These are phyloP conservation scores for Aromia moschata DNA, from an alignment of 2,888 invertebrate species.

Conservation along the genomic window DNA sequence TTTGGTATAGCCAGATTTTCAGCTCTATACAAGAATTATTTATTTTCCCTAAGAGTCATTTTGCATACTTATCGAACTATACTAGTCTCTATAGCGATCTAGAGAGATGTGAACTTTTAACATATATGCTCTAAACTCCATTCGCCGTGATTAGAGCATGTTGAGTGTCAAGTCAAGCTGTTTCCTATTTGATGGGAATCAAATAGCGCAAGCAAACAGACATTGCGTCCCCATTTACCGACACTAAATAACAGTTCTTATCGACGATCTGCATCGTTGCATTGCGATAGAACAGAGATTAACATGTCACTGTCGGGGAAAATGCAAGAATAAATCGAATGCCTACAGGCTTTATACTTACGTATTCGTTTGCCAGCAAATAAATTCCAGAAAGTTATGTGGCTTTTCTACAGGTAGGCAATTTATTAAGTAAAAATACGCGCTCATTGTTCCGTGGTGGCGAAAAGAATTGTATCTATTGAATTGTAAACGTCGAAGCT, in stretches of 20 bases:
- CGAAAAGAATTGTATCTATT: not conserved
- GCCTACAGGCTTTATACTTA: conserved; percentile 1
- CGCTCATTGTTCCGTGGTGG: not conserved
- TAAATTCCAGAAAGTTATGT: conserved; percentile 4
- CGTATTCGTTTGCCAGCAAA: conserved; percentile 3
- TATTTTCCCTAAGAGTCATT: too few species aligned
- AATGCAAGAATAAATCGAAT: conserved; percentile 3
- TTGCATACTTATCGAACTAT: too few species aligned
- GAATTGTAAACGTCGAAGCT: too few species aligned
- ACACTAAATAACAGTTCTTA: not conserved
- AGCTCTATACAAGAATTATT: too few species aligned
- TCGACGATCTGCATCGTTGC: conserved; percentile 1
- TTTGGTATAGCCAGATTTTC: too few species aligned
- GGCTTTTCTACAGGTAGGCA: not conserved
- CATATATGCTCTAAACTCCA: too few species aligned
- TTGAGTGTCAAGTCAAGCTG: not conserved
- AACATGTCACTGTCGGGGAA: conserved; percentile 2
- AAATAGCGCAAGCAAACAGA: not conserved
- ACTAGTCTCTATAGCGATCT: too few species aligned
- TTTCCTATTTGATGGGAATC: not conserved
- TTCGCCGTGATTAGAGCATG: too few species aligned
- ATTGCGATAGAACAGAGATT: not conserved
- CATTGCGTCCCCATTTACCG: not conserved
- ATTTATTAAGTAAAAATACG: conserved; percentile 3
- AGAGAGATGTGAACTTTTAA: too few species aligned